Percentiles rank a stretch among this genome's conserved stretches.
Evolutionary conservation across 2,888 invertebrate species (phyloP).

Genomic region (Auanema sp.): DNA sequence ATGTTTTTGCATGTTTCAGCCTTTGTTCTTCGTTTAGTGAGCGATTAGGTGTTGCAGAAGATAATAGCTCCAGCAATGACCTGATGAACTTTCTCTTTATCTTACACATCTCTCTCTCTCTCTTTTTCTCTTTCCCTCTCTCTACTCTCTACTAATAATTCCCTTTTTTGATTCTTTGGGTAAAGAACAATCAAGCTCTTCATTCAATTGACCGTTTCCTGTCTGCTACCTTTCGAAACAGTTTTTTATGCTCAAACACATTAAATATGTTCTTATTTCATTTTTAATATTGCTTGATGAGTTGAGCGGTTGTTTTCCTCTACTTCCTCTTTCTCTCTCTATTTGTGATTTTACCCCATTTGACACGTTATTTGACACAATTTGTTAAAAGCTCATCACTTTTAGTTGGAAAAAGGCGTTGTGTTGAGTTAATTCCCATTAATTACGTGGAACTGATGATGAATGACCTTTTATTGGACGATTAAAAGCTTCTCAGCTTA

Average conservation of each 20-base stretch:
- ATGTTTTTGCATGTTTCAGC: conserved; percentile 8
- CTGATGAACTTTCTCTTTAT: conserved; percentile 19
- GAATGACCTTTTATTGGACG: conserved; percentile 21
- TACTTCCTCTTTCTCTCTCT: no score
- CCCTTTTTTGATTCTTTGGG: conserved; percentile 13
- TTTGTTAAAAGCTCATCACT: no score
- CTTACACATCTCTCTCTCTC: conserved; percentile 10
- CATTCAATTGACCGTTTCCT: no score
- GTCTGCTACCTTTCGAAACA: conserved; percentile 10
- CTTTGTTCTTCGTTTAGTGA: conserved; percentile 8
- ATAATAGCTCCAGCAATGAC: neutral
- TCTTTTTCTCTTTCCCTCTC: neutral
- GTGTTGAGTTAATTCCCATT: conserved; percentile 17
- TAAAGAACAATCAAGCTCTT: no score
- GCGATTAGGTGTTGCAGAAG: conserved; percentile 22
- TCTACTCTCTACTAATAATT: neutral
- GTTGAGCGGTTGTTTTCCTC: no score
- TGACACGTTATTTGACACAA: no score
- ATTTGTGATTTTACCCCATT: no score
- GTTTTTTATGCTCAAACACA: conserved; percentile 14
- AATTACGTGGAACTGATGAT: conserved; percentile 19
- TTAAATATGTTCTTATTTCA: no score
- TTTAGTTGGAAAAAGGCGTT: no score
- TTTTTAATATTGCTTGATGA: no score
- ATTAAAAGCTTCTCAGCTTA: no score